These are phyloP conservation scores for Phrynosoma blainvillii DNA, from an alignment of 2,113 vertebrate genomes.

Conservation along the genomic window DNA sequence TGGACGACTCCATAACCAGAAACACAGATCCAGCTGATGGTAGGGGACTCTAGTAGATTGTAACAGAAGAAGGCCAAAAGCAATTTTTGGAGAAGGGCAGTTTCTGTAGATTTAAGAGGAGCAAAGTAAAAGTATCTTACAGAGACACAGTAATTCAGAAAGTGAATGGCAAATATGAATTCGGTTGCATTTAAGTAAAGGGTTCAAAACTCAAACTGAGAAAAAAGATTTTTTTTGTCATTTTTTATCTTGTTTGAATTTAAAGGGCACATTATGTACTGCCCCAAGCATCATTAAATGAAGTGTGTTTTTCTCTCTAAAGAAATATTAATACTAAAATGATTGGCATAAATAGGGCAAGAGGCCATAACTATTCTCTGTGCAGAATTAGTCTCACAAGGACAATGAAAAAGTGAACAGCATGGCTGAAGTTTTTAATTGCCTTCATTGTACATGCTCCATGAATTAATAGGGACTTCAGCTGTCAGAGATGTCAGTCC, in stretches of 20 bases:
- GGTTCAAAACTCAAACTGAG: neutral
- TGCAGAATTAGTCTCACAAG: accelerated
- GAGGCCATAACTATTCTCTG: conserved; percentile 15
- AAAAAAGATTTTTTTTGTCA: neutral
- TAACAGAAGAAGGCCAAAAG: accelerated
- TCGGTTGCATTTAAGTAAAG: neutral
- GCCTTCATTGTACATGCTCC: neutral
- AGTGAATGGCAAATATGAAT: neutral
- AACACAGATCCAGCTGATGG: neutral
- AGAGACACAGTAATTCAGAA: neutral
- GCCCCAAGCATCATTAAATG: neutral
- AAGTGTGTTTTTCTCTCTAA: neutral
- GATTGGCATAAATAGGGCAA: neutral
- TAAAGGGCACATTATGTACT: neutral
- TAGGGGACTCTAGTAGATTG: neutral
- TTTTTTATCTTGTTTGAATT: neutral
- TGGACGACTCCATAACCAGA: neutral
- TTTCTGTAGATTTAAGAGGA: neutral
- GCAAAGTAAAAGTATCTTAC: neutral
- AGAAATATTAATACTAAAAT: neutral
- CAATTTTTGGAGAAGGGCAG: neutral
- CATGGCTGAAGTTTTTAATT: neutral
- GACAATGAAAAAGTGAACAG: neutral
- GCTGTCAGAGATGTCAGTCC: accelerated
- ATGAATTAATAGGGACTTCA: neutral